phyloP scores from a whole-genome alignment of 2,888 invertebrate species.

The Apamea crenata region DNA sequence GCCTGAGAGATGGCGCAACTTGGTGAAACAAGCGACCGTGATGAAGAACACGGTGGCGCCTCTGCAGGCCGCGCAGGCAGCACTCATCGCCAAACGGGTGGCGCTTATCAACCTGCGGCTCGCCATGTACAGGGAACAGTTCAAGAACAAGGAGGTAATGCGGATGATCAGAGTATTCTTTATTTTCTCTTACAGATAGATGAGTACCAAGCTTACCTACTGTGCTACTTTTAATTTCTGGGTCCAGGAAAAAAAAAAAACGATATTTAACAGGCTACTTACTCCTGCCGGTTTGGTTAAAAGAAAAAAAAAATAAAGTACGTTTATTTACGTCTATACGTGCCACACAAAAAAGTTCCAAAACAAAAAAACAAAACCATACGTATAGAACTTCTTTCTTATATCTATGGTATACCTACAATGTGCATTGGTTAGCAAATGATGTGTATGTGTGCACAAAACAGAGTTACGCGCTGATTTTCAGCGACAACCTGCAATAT shows the following conservation, averaged over 20 bases:
- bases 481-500: background rate
- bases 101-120: constrained; percentile 95
- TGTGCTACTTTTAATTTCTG: background rate
- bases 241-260: background rate
- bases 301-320: background rate
- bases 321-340: background rate
- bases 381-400: too few species aligned
- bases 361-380: background rate
- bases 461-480: background rate
- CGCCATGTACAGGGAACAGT: constrained; percentile 94
- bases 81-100: constrained; percentile 95
- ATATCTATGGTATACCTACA: background rate
- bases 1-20: constrained; percentile 96
- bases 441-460: background rate
- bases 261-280: background rate
- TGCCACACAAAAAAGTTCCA: background rate
- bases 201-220: background rate
- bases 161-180: background rate
- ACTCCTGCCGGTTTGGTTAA: too few species aligned
- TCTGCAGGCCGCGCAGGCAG: constrained; percentile 96
- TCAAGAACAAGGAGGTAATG: constrained; percentile 89
- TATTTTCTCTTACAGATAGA: background rate
- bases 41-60: constrained; percentile 97
- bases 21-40: constrained; percentile 95
- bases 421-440: background rate